Evolutionary conservation across 2,113 vertebrate genomes (phyloP), one percentile per base, ranked within the genome.

Genomic region (Sprattus sprattus): DNA sequence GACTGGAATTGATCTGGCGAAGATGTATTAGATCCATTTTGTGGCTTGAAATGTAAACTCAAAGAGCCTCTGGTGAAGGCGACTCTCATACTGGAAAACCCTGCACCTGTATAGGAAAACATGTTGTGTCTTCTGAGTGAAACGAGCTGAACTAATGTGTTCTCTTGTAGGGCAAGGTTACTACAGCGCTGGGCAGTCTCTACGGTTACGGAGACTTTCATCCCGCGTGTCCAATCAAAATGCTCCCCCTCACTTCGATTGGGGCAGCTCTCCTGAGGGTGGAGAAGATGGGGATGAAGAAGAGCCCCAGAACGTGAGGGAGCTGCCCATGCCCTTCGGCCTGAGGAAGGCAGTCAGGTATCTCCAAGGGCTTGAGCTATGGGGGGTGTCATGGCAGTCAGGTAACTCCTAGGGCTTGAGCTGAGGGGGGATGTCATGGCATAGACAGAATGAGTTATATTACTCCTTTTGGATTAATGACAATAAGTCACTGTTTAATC

Each of bases 291-390:
- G 22, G 4, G 13, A 83, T 13, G n/a, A 54, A 4, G 86, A 50
- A 5, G 16, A n/a, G 0, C 45, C 80, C 3, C 88, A 1, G 67
- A 92, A 94, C 22, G 80, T 94, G 52, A 89, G 85, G 64, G 87
- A 83, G 67, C 84, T 86, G 6, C 89, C 93, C 0, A 80, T 93
- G 86, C 91, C 90, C 71, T 93, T 96, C 93, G 52, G 50, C 2
- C 87, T 92, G 45, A 96, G 93, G 85, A 94, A 83, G 91, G 91
- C 93, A 18, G 86, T 93, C 47, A 16, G 94, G 95, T 95, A 92
- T 5, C 28, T 18, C 28, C 28, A 6, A 20, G 18, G 28, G 44
- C 28, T 39, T 13, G 1, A 15, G 8, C 28, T 15, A 8, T 80
- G 11, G 75, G 18, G 9, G 10, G 25, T 50, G 22, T 52, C n/a